Conservation (phyloP, 2,797 vertebrate genomes). For the Arvicola amphibius region DNA sequence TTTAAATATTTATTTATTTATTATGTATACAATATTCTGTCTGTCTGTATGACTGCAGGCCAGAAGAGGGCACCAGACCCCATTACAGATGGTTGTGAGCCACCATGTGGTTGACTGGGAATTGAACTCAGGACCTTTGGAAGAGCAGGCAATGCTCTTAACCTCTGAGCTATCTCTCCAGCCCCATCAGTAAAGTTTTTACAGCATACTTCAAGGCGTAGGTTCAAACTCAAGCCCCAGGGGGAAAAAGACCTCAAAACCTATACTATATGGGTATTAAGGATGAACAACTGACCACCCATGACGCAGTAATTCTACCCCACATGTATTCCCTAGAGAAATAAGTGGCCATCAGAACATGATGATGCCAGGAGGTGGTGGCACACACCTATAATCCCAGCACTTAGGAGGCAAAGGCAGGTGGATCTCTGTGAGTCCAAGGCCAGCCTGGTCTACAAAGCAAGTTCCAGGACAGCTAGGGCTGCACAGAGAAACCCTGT, state of each 20-base stretch:
- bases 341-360: not conserved
- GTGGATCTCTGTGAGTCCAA: not conserved
- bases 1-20: too few relatives aligned
- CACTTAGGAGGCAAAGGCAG: not conserved
- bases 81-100: too few relatives aligned
- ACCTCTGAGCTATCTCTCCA: too few relatives aligned
- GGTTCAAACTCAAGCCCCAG: not conserved
- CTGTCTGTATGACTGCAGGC: too few relatives aligned
- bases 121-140: too few relatives aligned
- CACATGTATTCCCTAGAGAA: not conserved
- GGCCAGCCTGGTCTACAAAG: not conserved
- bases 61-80: too few relatives aligned
- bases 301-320: not conserved
- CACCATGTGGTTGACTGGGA: too few relatives aligned
- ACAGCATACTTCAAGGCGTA: not conserved
- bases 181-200: not conserved
- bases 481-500: not conserved
- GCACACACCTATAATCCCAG: not conserved
- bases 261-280: not conserved
- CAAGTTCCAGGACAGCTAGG: not conserved
- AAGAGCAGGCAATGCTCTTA: too few relatives aligned
- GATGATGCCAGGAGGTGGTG: not conserved
- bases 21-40: too few relatives aligned
- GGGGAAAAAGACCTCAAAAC: not conserved
- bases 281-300: not conserved